Conservation (phyloP, 2,888 invertebrate species). For the Seladonia tumulorum region DNA sequence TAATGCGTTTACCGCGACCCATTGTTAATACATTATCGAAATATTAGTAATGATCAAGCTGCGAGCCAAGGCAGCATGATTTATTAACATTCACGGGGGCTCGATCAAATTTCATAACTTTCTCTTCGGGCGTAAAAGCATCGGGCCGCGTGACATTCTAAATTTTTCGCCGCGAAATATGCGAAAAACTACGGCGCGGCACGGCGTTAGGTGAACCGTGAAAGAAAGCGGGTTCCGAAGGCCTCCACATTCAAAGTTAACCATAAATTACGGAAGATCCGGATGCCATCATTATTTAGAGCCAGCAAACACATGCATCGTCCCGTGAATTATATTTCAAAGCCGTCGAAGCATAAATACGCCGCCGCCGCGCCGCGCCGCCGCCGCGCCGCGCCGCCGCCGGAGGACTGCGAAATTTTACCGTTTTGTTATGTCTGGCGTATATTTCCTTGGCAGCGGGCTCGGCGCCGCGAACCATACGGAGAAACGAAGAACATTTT, state of each 20-base stretch:
- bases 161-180: not conserved
- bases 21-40: constrained; percentile 8
- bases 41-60: constrained; percentile 7
- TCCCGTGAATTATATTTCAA: constrained; percentile 34
- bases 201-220: not conserved
- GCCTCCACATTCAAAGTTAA: constrained; percentile 22
- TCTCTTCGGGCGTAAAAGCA: not conserved
- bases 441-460: not conserved
- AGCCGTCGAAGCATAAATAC: constrained; percentile 44
- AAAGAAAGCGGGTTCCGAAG: constrained; percentile 14
- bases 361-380: too few species aligned
- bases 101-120: not conserved
- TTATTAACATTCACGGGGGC: constrained; percentile 5
- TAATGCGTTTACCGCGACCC: not conserved
- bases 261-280: constrained; percentile 40
- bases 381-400: constrained; percentile 1
- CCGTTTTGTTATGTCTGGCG: not conserved
- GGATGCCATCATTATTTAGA: constrained; percentile 41
- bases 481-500: constrained; percentile 4
- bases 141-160: not conserved
- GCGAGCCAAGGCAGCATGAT: not conserved
- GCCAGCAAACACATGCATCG: constrained; percentile 28
- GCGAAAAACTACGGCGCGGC: not conserved
- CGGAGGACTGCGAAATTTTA: constrained; percentile 31
- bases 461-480: not conserved